Conservation (phyloP, 2,888 invertebrate genomes). For the Conistra vaccinii region DNA sequence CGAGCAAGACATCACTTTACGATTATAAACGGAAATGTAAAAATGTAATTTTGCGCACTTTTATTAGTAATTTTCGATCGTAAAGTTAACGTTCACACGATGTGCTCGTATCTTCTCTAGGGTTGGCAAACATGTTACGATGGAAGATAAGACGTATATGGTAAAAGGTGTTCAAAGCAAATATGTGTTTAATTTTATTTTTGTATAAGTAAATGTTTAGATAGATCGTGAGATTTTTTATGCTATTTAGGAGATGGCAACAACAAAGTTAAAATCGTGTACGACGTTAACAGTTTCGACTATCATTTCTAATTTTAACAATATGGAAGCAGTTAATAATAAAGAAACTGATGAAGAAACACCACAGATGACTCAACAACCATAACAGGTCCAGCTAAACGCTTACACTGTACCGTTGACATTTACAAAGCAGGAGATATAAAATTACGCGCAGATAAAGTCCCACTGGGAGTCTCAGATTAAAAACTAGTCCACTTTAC, state of each 20-base stretch:
- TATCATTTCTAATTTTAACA: not conserved
- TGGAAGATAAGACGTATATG: conserved; percentile 36
- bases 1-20: conserved; percentile 54
- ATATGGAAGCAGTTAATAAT: not conserved
- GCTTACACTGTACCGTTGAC: conserved; percentile 65
- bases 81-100: conserved; percentile 53
- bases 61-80: conserved; percentile 50
- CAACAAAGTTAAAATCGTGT: not conserved
- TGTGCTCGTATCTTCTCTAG: conserved; percentile 38
- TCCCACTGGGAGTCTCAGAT: conserved; percentile 66
- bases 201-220: conserved; percentile 8
- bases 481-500: conserved; percentile 75
- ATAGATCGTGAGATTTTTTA: conserved; percentile 9
- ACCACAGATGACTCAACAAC: conserved; percentile 15
- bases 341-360: not conserved
- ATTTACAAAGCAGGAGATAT: conserved; percentile 69
- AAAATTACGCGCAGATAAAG: conserved; percentile 65
- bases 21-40: conserved; percentile 57
- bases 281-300: not conserved
- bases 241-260: not conserved
- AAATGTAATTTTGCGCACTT: conserved; percentile 52
- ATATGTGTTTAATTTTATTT: conserved; percentile 31
- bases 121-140: conserved; percentile 39
- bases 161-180: conserved; percentile 4
- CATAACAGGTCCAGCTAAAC: conserved; percentile 31